Percentiles rank a stretch among this genome's conserved stretches.
These are phyloP conservation scores for Cephus nigrinus DNA, from an alignment of 2,888 invertebrate genomes.

Conservation along the genomic window DNA sequence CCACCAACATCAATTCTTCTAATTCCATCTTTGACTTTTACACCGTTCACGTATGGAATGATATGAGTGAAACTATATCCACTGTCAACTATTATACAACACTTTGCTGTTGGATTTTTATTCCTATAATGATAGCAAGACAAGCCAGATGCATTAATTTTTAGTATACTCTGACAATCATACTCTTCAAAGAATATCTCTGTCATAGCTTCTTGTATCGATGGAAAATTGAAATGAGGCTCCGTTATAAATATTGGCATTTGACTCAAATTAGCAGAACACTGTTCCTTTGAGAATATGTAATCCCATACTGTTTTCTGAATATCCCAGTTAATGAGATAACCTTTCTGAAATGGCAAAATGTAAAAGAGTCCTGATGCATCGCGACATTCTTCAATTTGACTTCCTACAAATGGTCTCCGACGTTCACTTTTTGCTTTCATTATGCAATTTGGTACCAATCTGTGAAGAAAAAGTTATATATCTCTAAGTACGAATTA, in stretches of 20 bases:
- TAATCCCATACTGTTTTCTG: slow-evolving; percentile 98
- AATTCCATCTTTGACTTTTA: slow-evolving; percentile 75
- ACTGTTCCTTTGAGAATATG: slow-evolving; percentile 87
- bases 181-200: slow-evolving; percentile 99
- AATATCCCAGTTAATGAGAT: slow-evolving; percentile 94
- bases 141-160: slow-evolving; percentile 84
- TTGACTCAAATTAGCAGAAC: slow-evolving; percentile 81
- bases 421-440: slow-evolving; percentile 97
- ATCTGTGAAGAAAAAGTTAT: slow-evolving; percentile 62
- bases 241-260: slow-evolving; percentile 90
- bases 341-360: slow-evolving; percentile 94
- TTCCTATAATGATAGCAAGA: slow-evolving; percentile 78
- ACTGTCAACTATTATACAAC: slow-evolving; percentile 88
- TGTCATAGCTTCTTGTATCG: slow-evolving; percentile 92
- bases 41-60: slow-evolving; percentile 85
- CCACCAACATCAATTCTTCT: slow-evolving; percentile 94
- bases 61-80: slow-evolving; percentile 97
- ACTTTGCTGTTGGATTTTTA: slow-evolving; percentile 69
- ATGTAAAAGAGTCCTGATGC: slow-evolving; percentile 95
- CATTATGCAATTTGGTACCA: slow-evolving; percentile 95
- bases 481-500: not conserved
- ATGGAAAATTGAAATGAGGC: slow-evolving; percentile 91
- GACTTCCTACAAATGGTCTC: slow-evolving; percentile 91
- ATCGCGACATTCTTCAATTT: slow-evolving; percentile 97
- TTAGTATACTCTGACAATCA: slow-evolving; percentile 84